Base-by-base conservation (phyloP, 1,140 invertebrate genomes). In the Sesamia nonagrioides region DNA sequence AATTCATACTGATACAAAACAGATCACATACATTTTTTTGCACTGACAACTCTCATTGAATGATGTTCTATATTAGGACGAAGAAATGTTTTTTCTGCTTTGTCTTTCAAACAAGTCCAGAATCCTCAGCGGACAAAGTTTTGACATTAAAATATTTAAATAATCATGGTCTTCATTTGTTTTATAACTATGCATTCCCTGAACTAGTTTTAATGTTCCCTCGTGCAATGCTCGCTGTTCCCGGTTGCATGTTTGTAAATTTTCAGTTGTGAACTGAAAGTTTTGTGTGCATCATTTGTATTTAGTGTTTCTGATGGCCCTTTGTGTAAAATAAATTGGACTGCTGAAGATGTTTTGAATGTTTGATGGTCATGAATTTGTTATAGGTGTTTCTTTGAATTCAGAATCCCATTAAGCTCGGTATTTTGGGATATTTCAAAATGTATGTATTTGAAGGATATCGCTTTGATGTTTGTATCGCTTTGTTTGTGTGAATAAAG, bases 171-270 rank as follows among this genome's bases (percentile, higher is more conserved):
- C 6, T 60, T 35, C 35, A 48, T 45, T 13, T 21, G 13, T 48
- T 48, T 48, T 68, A 42, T 60, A 71, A 48, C 27, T 58, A 27
- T 58, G 17, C 18, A 60, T 18, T 73, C 37, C 37, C 18, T 45
- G 37, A 27, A 56, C 52, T 73, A 18, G 69, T 58, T 73, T 58
- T 45, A 73, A 42, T 73, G 71, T 42, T 73, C 35, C 42, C 15
- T 5, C 58, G 35, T 54, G 71, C 71, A 58, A 37, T 72, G 50
- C 50, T n/a, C 68, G 17, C 18, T 48, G 21, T 27, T 69, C 40
- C 61, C 17, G 35, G 71, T 73, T 42, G 54, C 52, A 73, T 45
- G 71, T 73, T 60, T 58, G 54, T 60, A 13, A 73, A 60, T 73
- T 60, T 9, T 50, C 68, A 33, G 48, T 58, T 73, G 33, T 35